Evolutionary conservation across 2,113 vertebrate genomes (phyloP).

Genomic region (Lota lota): DNA sequence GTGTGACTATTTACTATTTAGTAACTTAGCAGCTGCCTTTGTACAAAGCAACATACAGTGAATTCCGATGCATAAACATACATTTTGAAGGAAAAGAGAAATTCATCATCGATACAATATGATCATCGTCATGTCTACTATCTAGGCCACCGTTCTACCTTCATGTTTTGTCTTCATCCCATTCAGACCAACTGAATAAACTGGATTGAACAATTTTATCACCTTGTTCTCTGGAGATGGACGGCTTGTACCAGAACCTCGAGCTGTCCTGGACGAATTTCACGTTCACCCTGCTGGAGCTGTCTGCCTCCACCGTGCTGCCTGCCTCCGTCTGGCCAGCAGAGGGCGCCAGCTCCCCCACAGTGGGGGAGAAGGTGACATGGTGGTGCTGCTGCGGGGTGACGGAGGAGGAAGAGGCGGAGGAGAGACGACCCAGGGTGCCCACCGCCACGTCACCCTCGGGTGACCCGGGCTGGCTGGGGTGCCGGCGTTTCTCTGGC

Average conservation of each 20-base stretch:
- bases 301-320: constrained; percentile 36
- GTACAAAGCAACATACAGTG: too few species aligned
- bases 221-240: constrained; percentile 92
- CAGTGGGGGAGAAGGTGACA: constrained; percentile 82
- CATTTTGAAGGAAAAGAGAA: not conserved
- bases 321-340: constrained; percentile 42
- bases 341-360: constrained; percentile 67
- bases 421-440: constrained; percentile 31
- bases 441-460: constrained; percentile 30
- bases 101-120: too few species aligned
- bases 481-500: constrained; percentile 80
- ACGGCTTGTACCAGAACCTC: constrained; percentile 91
- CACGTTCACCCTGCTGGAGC: constrained; percentile 63
- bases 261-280: constrained; percentile 92
- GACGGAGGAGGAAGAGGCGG: not conserved
- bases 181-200: not conserved
- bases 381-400: constrained; percentile 65
- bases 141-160: too few species aligned
- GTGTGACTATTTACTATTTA: too few species aligned
- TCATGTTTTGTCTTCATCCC: too few species aligned
- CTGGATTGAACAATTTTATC: not conserved
- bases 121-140: not conserved
- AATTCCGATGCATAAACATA: too few species aligned
- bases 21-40: too few species aligned
- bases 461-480: constrained; percentile 44